Evolutionary conservation across 1,140 invertebrate genomes (phyloP).

Genomic region (Palaemon carinicauda): DNA sequence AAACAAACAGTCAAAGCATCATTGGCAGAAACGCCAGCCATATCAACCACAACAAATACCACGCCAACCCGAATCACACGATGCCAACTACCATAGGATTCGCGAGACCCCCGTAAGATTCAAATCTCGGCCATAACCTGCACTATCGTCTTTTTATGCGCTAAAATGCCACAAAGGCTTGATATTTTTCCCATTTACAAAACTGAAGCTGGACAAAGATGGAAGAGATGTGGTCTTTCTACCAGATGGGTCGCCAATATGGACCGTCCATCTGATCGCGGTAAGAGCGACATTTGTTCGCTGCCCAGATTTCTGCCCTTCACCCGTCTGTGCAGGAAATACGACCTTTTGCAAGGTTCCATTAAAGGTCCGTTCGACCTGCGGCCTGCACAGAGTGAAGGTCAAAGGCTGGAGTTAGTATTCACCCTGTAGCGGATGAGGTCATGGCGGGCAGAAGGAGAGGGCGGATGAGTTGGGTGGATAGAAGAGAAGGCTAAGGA

Average conservation of each 20-base stretch:
- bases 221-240: neutral
- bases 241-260: neutral
- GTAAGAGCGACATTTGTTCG: too few relatives aligned
- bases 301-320: too few relatives aligned
- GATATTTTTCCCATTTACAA: slow-evolving; percentile 32
- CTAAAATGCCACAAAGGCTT: slow-evolving; percentile 33
- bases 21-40: neutral
- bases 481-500: neutral
- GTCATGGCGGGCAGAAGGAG: slow-evolving; percentile 22
- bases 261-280: neutral
- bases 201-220: slow-evolving; percentile 33
- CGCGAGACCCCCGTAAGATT: neutral
- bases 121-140: neutral
- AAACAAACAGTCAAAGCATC: too few relatives aligned
- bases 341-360: neutral
- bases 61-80: neutral
- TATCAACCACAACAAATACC: neutral
- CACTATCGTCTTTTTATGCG: slow-evolving; percentile 16
- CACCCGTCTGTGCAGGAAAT: too few relatives aligned
- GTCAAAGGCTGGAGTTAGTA: slow-evolving; percentile 32
- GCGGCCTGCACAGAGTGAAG: neutral
- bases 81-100: neutral
- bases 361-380: neutral
- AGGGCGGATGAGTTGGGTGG: neutral
- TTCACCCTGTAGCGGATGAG: slow-evolving; percentile 30